A percentile compares a stretch with the other conserved stretches of the same genome.
Conservation (phyloP, 2,797 vertebrate species). For the Oreochromis mossambicus region DNA sequence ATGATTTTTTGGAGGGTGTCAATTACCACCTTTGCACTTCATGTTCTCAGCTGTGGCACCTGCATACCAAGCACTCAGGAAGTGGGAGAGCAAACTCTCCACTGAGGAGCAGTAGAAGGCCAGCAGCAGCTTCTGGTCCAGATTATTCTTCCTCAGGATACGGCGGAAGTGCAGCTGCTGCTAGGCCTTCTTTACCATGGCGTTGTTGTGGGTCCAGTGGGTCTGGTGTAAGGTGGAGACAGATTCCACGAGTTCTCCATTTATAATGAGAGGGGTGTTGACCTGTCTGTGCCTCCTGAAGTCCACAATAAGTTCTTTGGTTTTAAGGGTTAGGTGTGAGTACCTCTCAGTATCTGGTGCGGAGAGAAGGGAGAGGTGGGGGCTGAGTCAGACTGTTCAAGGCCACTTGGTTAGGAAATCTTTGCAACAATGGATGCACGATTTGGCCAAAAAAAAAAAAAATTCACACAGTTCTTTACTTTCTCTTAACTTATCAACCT, state of each 20-base stretch:
- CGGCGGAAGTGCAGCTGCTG: fast-evolving
- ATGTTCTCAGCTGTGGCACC: background rate
- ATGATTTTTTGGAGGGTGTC: fast-evolving
- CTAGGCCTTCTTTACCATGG: background rate
- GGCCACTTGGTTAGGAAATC: too few species aligned
- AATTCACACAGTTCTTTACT: too few species aligned
- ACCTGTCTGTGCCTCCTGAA: too few species aligned
- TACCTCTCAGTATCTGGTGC: too few species aligned
- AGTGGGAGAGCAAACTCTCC: background rate
- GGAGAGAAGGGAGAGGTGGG: too few species aligned
- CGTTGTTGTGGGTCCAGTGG: background rate
- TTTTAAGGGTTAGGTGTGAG: too few species aligned
- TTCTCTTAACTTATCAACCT: too few species aligned
- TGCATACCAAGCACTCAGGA: background rate
- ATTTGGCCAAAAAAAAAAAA: too few species aligned
- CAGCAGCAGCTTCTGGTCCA: background rate
- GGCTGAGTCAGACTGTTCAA: too few species aligned
- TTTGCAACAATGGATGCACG: too few species aligned
- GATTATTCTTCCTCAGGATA: background rate
- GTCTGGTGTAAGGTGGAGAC: background rate
- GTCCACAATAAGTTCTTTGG: too few species aligned
- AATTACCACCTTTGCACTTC: background rate
- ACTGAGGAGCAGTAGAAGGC: background rate
- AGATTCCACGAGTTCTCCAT: background rate
- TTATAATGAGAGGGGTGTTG: background rate